A percentile compares a stretch with the other conserved stretches of the same genome.
Evolutionary conservation across 2,888 invertebrate genomes (phyloP).

Genomic region (Altica lythri): DNA sequence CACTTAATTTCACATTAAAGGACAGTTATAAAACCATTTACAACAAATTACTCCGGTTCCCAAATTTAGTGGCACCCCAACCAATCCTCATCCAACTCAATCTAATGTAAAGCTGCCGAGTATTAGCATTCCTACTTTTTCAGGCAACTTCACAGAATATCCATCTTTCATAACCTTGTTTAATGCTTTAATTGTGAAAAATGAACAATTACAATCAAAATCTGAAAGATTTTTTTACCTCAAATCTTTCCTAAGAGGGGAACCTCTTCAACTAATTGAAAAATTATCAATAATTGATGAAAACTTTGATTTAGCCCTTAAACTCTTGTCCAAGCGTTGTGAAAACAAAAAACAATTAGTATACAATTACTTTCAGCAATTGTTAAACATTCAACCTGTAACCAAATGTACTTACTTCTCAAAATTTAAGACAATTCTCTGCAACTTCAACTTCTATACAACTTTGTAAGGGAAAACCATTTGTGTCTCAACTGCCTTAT

Average conservation of each 20-base stretch:
- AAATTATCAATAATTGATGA: not conserved
- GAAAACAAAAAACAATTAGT: not conserved
- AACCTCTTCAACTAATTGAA: not conserved
- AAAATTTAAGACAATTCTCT: not conserved
- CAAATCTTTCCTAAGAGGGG: not conserved
- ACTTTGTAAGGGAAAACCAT: not conserved
- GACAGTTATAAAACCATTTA: too few species aligned
- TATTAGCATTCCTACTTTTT: not conserved
- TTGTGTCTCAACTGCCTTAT: slow-evolving; percentile 3
- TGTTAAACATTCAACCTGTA: not conserved
- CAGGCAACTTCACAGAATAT: not conserved
- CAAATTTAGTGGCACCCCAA: too few species aligned
- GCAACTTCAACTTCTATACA: not conserved
- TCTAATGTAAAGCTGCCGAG: not conserved
- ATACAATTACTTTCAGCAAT: not conserved
- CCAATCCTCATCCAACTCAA: too few species aligned
- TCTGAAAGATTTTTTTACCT: not conserved
- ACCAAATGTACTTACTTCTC: slow-evolving; percentile 5
- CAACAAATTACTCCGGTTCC: too few species aligned
- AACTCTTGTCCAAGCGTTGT: not conserved
- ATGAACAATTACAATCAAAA: not conserved
- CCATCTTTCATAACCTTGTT: not conserved
- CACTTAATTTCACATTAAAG: too few species aligned
- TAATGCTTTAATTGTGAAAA: not conserved
- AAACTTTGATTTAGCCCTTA: not conserved